These are phyloP conservation scores for Drosophila trapezifrons DNA, from an alignment of 1,140 invertebrate genomes.

Conservation along the genomic window DNA sequence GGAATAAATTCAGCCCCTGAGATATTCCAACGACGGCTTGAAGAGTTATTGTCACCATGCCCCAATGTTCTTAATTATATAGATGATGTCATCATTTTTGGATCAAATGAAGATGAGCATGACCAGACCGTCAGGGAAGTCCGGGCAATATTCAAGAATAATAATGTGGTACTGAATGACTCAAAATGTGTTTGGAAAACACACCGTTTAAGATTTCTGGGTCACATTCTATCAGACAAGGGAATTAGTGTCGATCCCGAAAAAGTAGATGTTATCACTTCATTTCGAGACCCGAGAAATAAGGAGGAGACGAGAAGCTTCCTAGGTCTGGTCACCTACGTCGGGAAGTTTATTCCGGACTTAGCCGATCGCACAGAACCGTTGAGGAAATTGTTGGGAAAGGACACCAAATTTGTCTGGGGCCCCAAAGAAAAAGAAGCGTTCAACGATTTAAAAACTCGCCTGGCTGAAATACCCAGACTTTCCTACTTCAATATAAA, in stretches of 20 bases:
- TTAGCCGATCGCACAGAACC: conserved; percentile 34
- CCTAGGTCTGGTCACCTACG: conserved; percentile 72
- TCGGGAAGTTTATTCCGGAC: conserved; percentile 72
- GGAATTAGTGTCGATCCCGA: conserved; percentile 36
- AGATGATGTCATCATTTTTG: conserved; percentile 81
- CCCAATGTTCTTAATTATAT: conserved; percentile 32
- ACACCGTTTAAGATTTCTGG: conserved; percentile 31
- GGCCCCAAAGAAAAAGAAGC: conserved; percentile 26
- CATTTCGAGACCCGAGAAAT: conserved; percentile 32
- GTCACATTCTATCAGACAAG: conserved; percentile 30
- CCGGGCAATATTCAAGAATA: neutral
- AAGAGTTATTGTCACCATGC: conserved; percentile 15
- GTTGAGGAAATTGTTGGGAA: conserved; percentile 21
- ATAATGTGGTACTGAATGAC: conserved; percentile 34
- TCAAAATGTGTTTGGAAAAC: conserved; percentile 61
- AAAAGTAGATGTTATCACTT: conserved; percentile 34
- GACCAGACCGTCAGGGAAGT: conserved; percentile 49
- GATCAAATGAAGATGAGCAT: conserved; percentile 59
- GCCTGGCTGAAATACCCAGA: conserved; percentile 27
- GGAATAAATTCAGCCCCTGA: conserved; percentile 18
- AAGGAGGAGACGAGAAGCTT: conserved; percentile 75
- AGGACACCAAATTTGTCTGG: conserved; percentile 31
- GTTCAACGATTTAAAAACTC: conserved; percentile 34
- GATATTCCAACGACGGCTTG: conserved; percentile 27
- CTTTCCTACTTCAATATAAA: conserved; percentile 37